These are phyloP conservation scores for Esox niger DNA, from an alignment of 2,113 vertebrate species.

Conservation along the genomic window DNA sequence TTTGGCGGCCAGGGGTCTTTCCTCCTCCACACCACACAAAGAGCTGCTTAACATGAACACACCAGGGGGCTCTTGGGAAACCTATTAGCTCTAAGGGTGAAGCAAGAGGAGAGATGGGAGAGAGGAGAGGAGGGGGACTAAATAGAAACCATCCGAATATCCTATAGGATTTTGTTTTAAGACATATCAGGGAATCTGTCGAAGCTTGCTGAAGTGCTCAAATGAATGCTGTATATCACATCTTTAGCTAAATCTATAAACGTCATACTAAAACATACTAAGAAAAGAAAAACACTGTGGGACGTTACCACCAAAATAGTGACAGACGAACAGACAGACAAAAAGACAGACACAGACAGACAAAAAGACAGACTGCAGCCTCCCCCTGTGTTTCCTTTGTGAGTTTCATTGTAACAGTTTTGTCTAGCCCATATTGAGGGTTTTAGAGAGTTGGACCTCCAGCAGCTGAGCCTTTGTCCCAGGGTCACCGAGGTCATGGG, in stretches of 20 bases:
- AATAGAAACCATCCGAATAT: constrained; percentile 28
- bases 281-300: not conserved
- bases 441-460: constrained; percentile 71
- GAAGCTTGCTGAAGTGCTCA: not conserved
- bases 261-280: not conserved
- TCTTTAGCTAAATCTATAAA: not conserved
- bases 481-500: constrained; percentile 68
- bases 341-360: constrained; percentile 25
- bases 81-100: constrained; percentile 53
- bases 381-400: constrained; percentile 74
- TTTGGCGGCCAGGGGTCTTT: constrained; percentile 56
- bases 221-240: not conserved
- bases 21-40: constrained; percentile 65
- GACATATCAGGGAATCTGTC: not conserved
- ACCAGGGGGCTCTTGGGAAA: constrained; percentile 57
- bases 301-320: constrained; percentile 1
- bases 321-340: constrained; percentile 29
- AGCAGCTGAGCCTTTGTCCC: constrained; percentile 74
- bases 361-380: constrained; percentile 49
- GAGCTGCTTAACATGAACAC: constrained; percentile 57
- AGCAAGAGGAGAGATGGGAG: constrained; percentile 46
- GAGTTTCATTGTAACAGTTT: constrained; percentile 73
- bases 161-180: constrained; percentile 3
- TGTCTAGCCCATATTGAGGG: constrained; percentile 77
- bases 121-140: too few relatives aligned